Conservation (phyloP, 2,113 vertebrate genomes). For the Spilogale gracilis region DNA sequence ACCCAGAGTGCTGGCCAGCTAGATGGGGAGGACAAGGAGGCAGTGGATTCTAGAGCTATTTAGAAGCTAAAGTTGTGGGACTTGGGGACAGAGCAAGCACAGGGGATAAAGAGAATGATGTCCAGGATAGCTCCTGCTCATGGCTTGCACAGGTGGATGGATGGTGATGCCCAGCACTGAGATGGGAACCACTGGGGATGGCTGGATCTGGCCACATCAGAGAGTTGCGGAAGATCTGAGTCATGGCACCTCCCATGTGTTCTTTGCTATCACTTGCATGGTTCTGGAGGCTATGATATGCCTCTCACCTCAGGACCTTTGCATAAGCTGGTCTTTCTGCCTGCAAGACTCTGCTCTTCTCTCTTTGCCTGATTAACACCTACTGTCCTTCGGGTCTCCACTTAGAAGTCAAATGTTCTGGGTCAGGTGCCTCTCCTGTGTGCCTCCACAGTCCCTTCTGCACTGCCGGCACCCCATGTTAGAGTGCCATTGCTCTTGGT, state of each 20-base stretch:
- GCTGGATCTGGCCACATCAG: neutral
- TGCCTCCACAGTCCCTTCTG: neutral
- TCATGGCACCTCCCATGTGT: rapidly evolving
- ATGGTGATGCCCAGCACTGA: neutral
- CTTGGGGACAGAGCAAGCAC: neutral
- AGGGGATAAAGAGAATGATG: too few species aligned
- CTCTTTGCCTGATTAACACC: neutral
- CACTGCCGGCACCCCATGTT: neutral
- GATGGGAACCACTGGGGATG: neutral
- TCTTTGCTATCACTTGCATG: rapidly evolving
- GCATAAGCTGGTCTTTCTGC: neutral
- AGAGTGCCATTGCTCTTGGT: too few species aligned
- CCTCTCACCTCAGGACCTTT: neutral
- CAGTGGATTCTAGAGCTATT: neutral
- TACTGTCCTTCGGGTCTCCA: neutral
- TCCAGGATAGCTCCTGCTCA: neutral
- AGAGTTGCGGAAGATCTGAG: neutral
- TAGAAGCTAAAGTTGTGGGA: neutral
- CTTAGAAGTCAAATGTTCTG: neutral
- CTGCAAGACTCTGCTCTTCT: neutral
- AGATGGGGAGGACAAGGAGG: neutral
- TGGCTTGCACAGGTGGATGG: neutral
- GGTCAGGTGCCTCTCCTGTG: neutral
- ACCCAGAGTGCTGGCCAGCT: rapidly evolving
- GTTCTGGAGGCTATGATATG: neutral